phyloP scores from a whole-genome alignment of 2,113 vertebrate genomes.

The Noturus placidus region DNA sequence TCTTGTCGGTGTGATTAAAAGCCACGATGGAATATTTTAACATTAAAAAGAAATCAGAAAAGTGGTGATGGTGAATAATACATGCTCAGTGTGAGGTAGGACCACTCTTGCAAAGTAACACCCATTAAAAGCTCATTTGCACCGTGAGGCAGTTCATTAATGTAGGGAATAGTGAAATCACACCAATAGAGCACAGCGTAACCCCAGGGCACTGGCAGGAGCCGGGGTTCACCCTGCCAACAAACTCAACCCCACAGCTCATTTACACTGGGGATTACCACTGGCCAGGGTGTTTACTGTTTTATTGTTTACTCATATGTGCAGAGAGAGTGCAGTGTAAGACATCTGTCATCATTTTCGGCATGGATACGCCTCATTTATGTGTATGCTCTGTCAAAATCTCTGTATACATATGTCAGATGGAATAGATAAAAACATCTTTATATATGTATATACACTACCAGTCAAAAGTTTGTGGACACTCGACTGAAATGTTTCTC shows the following conservation, averaged over 20 bases:
- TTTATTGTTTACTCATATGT: conserved; percentile 58
- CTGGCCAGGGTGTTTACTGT: conserved; percentile 48
- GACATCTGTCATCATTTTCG: conserved; percentile 49
- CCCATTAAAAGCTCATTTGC: conserved; percentile 98
- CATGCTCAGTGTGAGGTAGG: conserved; percentile 69
- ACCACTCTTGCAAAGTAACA: conserved; percentile 85
- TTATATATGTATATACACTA: not conserved
- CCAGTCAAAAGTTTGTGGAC: too few species aligned
- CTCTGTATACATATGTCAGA: not conserved
- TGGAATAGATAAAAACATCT: not conserved
- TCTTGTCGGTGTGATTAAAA: conserved; percentile 68
- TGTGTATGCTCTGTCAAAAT: not conserved
- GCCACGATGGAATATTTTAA: conserved; percentile 75
- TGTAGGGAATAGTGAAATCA: conserved; percentile 82
- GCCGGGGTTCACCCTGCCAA: conserved; percentile 73
- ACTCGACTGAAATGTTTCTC: too few species aligned
- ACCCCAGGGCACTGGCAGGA: conserved; percentile 79
- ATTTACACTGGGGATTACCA: conserved; percentile 81
- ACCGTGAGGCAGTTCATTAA: conserved; percentile 98
- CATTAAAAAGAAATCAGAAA: conserved; percentile 58
- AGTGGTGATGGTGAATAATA: conserved; percentile 66
- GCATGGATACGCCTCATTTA: conserved; percentile 30
- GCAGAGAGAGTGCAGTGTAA: conserved; percentile 56
- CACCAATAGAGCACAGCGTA: conserved; percentile 78
- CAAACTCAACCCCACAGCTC: conserved; percentile 69